Conservation (phyloP, 2,113 vertebrate genomes). For the Phrynosoma platyrhinos region DNA sequence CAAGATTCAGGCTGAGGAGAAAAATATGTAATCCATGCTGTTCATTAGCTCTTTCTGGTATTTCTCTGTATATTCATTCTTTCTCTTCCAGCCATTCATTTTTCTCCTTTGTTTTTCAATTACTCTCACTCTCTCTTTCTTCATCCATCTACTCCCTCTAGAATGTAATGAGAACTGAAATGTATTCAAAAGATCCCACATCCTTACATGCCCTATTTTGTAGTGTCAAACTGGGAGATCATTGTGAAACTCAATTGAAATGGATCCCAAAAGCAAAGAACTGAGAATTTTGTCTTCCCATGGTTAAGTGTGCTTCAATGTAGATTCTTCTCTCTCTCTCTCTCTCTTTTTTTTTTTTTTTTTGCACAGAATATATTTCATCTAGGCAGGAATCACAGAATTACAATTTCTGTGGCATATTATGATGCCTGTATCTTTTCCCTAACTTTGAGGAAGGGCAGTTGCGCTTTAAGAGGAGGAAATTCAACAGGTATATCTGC, state of each 20-base stretch:
- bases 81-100: too few relatives aligned
- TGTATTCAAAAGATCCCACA: fast-evolving
- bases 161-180: not conserved
- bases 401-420: not conserved
- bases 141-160: not conserved
- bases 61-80: not conserved
- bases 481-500: not conserved
- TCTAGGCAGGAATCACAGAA: not conserved
- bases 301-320: fast-evolving
- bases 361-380: not conserved
- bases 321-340: too few relatives aligned
- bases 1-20: not conserved
- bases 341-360: not conserved
- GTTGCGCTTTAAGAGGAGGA: not conserved
- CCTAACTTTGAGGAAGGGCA: not conserved
- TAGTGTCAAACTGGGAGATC: not conserved
- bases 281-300: not conserved
- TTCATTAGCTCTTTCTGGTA: not conserved
- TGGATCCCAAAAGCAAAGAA: fast-evolving
- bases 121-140: not conserved
- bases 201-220: not conserved
- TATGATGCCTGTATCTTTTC: not conserved
- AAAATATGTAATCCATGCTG: not conserved
- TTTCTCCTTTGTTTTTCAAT: fast-evolving
- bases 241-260: not conserved